A percentile compares a stretch with the other conserved stretches of the same genome.
These are phyloP conservation scores for Dromaius novaehollandiae DNA, from an alignment of 2,113 vertebrate species.

Conservation along the genomic window DNA sequence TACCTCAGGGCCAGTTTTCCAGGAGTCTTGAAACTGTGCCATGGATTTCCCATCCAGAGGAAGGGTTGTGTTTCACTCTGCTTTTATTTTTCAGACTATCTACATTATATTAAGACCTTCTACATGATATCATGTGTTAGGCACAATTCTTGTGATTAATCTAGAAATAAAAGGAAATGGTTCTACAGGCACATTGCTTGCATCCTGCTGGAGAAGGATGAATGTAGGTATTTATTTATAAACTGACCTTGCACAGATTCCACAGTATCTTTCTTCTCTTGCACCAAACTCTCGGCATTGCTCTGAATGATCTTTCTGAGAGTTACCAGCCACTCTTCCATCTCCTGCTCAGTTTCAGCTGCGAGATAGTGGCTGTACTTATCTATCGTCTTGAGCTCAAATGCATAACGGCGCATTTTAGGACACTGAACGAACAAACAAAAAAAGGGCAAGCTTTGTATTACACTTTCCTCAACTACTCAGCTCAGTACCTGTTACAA, in stretches of 20 bases:
- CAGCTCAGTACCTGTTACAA: not conserved
- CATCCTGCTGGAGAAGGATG: not conserved
- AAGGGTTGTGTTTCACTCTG: conserved; percentile 8
- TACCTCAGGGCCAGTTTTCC: conserved; percentile 54
- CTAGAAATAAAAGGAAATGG: not conserved
- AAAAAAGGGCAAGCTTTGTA: not conserved
- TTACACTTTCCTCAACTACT: not conserved
- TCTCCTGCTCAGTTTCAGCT: conserved; percentile 93
- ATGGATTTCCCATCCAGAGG: conserved; percentile 34
- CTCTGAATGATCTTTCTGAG: conserved; percentile 92
- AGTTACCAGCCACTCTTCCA: conserved; percentile 95
- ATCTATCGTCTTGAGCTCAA: conserved; percentile 96
- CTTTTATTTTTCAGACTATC: conserved; percentile 31
- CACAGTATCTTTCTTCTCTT: conserved; percentile 87
- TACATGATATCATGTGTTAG: not conserved
- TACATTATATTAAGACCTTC: not conserved
- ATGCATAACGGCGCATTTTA: conserved; percentile 92
- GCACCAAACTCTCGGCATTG: conserved; percentile 82
- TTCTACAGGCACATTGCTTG: not conserved
- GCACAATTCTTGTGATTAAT: conserved; percentile 12
- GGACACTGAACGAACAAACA: conserved; percentile 79
- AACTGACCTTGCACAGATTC: conserved; percentile 81
- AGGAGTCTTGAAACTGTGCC: conserved; percentile 63
- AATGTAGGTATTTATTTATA: not conserved
- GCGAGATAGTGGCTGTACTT: conserved; percentile 96